Evolutionary conservation across 2,797 vertebrate species (phyloP).

Genomic region (Coccyzus lansbergi): DNA sequence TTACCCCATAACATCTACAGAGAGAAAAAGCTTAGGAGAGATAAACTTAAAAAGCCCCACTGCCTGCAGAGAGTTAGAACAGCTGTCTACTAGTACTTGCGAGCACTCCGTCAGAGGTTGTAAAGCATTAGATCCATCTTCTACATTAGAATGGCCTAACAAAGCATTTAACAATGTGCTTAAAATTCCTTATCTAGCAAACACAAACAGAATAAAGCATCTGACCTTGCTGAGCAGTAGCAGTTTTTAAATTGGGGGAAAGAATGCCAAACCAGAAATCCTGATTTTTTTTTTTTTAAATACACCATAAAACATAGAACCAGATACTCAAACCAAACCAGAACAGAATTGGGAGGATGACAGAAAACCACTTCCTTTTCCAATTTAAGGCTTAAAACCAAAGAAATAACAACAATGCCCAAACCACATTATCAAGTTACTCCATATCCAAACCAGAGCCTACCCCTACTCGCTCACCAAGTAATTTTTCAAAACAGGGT

Average conservation of each 20-base stretch:
- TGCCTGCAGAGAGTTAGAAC: not conserved
- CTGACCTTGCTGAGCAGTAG: not conserved
- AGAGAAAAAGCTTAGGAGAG: not conserved
- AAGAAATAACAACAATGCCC: not conserved
- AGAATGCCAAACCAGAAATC: not conserved
- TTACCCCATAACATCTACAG: not conserved
- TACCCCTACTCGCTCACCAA: accelerated
- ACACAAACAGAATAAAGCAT: not conserved
- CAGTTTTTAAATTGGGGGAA: not conserved
- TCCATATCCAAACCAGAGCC: not conserved
- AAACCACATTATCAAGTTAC: not conserved
- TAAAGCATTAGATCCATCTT: not conserved
- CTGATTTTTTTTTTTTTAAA: not conserved
- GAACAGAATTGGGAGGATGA: not conserved
- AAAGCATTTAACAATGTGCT: not conserved
- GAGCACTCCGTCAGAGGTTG: not conserved
- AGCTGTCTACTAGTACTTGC: not conserved
- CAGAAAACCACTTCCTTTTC: conserved; percentile 29
- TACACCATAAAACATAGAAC: not conserved
- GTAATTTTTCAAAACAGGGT: not conserved
- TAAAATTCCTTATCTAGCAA: not conserved
- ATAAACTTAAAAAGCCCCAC: not conserved
- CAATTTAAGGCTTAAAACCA: conserved; percentile 19
- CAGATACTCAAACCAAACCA: not conserved
- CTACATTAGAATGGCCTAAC: not conserved